Evolutionary conservation across 64 coral and sea anemone species (phyloP).

Genomic region (Montipora capricornis): DNA sequence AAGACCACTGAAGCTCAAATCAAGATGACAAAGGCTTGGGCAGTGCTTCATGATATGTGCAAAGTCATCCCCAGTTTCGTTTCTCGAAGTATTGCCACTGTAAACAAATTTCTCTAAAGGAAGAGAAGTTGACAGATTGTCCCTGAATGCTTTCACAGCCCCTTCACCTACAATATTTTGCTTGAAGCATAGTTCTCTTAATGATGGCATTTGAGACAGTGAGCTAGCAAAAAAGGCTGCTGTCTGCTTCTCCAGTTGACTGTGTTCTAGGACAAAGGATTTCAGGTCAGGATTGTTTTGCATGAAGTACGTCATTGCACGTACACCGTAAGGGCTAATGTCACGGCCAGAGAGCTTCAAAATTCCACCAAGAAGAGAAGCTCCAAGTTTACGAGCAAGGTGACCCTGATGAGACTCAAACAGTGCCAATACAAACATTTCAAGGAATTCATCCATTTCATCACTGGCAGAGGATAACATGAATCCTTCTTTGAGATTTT

Average conservation of each 20-base stretch:
- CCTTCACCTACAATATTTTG: slow-evolving; percentile 51
- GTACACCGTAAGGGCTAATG: slow-evolving; percentile 53
- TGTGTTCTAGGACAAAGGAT: slow-evolving; percentile 43
- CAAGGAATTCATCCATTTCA: slow-evolving; percentile 40
- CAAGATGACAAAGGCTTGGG: slow-evolving; percentile 46
- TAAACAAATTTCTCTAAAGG: slow-evolving; percentile 54
- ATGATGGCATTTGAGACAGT: slow-evolving; percentile 34
- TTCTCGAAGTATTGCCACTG: slow-evolving; percentile 40
- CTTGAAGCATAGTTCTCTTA: slow-evolving; percentile 46
- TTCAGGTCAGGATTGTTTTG: slow-evolving; percentile 57
- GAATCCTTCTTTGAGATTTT: slow-evolving; percentile 52
- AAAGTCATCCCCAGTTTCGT: slow-evolving; percentile 54
- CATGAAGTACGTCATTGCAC: slow-evolving; percentile 66
- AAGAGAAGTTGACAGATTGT: slow-evolving; percentile 10
- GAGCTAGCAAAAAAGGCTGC: slow-evolving; percentile 60
- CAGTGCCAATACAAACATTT: slow-evolving; percentile 42
- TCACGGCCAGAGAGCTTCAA: slow-evolving; percentile 44
- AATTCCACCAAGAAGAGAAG: slow-evolving; percentile 55
- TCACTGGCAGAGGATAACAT: not conserved
- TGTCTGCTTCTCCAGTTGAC: slow-evolving; percentile 17
- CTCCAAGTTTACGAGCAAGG: slow-evolving; percentile 47
- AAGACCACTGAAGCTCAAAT: slow-evolving; percentile 62
- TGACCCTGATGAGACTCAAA: slow-evolving; percentile 79
- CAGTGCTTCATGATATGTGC: slow-evolving; percentile 41
- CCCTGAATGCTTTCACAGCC: slow-evolving; percentile 46